These are phyloP conservation scores for Malacosoma neustria DNA, from an alignment of 2,888 invertebrate genomes.

Conservation along the genomic window DNA sequence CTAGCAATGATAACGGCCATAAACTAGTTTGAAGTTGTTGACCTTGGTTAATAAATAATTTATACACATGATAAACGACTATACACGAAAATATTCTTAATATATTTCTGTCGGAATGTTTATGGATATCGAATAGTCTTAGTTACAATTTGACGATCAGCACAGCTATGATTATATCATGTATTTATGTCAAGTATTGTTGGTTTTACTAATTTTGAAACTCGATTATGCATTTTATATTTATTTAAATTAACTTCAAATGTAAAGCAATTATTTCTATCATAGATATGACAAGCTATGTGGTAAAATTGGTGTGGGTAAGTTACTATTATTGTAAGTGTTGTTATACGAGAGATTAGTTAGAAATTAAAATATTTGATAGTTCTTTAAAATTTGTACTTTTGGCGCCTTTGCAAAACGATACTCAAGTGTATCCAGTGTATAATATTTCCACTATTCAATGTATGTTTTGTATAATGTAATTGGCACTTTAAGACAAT, in stretches of 20 bases:
- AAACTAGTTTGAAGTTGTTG: conserved; percentile 13
- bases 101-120: background rate
- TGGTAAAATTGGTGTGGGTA: no score
- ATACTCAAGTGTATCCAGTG: no score
- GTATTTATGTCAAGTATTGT: conserved; percentile 6
- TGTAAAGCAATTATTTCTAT: conserved; percentile 9
- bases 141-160: conserved; percentile 5
- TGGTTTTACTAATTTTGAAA: conserved; percentile 5
- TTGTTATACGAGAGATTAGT: no score
- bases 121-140: conserved; percentile 11
- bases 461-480: no score
- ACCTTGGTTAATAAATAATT: conserved; percentile 10
- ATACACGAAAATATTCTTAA: conserved; percentile 9
- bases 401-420: no score
- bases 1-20: conserved; percentile 14
- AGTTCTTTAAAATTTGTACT: no score
- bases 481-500: no score
- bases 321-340: no score
- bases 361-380: no score
- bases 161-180: background rate
- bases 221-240: background rate
- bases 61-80: conserved; percentile 11
- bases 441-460: no score
- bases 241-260: conserved; percentile 4
- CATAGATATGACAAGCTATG: no score